Evolutionary conservation across 1,140 invertebrate genomes (phyloP).

Genomic region (Pemphigus obesinymphae): DNA sequence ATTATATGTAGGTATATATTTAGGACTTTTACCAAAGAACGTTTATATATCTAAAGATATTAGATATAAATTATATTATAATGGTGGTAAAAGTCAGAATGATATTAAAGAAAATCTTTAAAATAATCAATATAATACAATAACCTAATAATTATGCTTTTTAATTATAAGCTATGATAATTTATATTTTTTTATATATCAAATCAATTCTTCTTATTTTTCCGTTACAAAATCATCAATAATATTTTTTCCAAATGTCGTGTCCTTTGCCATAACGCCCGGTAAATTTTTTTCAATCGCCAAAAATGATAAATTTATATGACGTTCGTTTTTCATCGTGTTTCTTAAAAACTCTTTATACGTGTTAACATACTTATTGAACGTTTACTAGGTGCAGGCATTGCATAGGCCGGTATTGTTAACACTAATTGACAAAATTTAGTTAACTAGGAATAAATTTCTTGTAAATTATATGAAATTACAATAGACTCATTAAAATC

Average conservation of each 20-base stretch:
- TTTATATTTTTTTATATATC: no score
- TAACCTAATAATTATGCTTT: no score
- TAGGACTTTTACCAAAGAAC: no score
- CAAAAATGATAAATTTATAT: neutral
- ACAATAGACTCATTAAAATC: no score
- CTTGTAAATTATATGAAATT: neutral
- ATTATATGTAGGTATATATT: no score
- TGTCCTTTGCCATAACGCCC: neutral
- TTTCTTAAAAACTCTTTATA: neutral
- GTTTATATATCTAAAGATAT: no score
- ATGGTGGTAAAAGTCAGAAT: no score
- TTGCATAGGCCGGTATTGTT: neutral
- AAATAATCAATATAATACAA: no score
- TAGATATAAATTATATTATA: no score
- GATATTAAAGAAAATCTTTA: no score
- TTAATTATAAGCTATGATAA: no score
- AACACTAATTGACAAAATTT: neutral
- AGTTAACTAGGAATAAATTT: neutral
- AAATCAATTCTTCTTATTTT: no score
- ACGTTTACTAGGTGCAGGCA: neutral
- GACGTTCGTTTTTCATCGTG: neutral
- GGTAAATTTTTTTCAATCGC: neutral
- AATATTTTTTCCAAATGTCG: neutral
- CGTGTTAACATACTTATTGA: neutral
- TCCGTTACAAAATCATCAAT: neutral